A percentile compares a stretch with the other conserved stretches of the same genome.
These are phyloP conservation scores for Antechinus flavipes DNA, from an alignment of 2,113 vertebrate genomes.

Conservation along the genomic window DNA sequence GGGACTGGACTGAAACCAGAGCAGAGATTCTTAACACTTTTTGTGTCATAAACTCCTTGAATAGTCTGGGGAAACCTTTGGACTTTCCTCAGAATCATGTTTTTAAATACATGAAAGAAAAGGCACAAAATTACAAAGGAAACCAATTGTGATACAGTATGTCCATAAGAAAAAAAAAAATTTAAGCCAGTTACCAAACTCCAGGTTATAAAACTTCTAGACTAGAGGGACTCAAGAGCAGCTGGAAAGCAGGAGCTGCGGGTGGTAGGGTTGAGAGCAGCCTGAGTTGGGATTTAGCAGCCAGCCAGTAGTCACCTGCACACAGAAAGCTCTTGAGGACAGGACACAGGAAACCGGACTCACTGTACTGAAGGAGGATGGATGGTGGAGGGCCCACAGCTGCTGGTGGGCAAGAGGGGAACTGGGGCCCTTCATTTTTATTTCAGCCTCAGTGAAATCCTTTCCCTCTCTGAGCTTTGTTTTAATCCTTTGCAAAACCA, in stretches of 20 bases:
- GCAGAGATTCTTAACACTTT: background rate
- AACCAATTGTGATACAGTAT: background rate
- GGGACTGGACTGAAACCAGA: background rate
- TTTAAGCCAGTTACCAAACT: background rate
- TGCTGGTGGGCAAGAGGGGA: background rate
- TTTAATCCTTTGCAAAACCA: background rate
- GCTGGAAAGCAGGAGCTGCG: conserved; percentile 8
- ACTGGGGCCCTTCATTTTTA: background rate
- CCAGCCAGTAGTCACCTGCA: background rate
- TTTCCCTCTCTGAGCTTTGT: background rate
- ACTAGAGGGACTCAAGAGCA: conserved; percentile 31
- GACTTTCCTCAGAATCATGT: background rate
- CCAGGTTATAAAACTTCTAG: background rate
- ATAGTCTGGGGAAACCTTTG: background rate
- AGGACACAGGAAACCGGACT: background rate
- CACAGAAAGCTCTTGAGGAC: background rate
- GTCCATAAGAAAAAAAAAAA: background rate
- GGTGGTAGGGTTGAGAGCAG: conserved; percentile 4
- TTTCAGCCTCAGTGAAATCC: conserved; percentile 22
- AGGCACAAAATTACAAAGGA: background rate
- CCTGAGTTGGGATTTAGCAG: background rate
- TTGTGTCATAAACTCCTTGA: background rate
- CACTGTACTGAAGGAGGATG: too few relatives aligned
- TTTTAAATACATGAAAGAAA: background rate
- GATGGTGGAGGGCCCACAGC: background rate